These are phyloP conservation scores for Dendrolimus houi DNA, from an alignment of 2,888 invertebrate species.

Conservation along the genomic window DNA sequence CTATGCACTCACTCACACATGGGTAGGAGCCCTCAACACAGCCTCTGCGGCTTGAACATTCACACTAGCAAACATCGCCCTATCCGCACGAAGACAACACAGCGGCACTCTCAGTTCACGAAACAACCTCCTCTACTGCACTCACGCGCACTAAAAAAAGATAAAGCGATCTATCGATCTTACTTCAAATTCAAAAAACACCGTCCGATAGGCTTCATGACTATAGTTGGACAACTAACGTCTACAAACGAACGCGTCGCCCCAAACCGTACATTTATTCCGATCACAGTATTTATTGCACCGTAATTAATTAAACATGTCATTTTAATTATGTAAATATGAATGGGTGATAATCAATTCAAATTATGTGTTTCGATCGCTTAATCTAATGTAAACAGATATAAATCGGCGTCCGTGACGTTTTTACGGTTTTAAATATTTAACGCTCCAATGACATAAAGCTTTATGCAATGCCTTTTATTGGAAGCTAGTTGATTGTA, in stretches of 20 bases:
- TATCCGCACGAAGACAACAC: conserved; percentile 54
- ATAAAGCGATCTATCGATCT: conserved; percentile 73
- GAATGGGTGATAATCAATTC: conserved; percentile 69
- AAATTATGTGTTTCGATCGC: conserved; percentile 61
- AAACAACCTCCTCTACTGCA: conserved; percentile 74
- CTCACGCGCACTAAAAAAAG: conserved; percentile 75
- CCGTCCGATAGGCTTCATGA: conserved; percentile 48
- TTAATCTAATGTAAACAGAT: conserved; percentile 70
- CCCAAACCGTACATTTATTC: conserved; percentile 41
- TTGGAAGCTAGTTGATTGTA: conserved; percentile 34
- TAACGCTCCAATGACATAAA: neutral
- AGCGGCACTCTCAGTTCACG: conserved; percentile 69
- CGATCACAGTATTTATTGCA: conserved; percentile 63
- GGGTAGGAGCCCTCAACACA: conserved; percentile 41
- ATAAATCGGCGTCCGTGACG: conserved; percentile 60
- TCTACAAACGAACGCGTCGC: conserved; percentile 59
- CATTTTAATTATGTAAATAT: conserved; percentile 72
- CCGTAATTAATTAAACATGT: conserved; percentile 69
- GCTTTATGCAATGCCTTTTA: conserved; percentile 31
- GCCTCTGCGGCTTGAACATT: conserved; percentile 46
- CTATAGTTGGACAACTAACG: conserved; percentile 63
- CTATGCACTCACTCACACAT: conserved; percentile 63
- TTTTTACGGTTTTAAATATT: conserved; percentile 47
- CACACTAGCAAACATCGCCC: conserved; percentile 45
- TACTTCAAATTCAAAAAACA: conserved; percentile 66